Base-by-base conservation (phyloP, 1,140 invertebrate species). In the Drosophila gunungcola region DNA sequence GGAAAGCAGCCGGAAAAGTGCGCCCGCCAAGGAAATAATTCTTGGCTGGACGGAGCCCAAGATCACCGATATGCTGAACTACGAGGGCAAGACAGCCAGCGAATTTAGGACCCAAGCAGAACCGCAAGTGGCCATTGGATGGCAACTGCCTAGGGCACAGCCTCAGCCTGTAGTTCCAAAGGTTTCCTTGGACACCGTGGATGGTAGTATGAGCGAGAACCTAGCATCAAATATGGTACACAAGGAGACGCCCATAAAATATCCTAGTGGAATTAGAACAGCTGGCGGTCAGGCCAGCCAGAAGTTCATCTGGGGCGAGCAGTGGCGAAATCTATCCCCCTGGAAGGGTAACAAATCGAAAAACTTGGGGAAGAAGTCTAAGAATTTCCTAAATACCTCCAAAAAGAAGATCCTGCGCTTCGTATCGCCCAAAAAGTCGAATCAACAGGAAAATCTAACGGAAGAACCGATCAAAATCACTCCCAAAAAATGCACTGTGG, bases 391-490 rank as follows among this genome's bases (percentile, higher is more conserved):
- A 0, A 86, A 84, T 12, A 76, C 73, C 42, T 92, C 91, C 0
- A 91, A 90, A 48, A 92, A 89, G 21, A 92, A 91, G 69, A 91
- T 92, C 29, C 48, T 92, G 7, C 74, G 91, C 4, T 84, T 92
- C 45, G 91, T 92, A 5, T 90, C 90, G 5, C 90, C 91, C 1
- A 92, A 92, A 60, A 91, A 91, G 45, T 52, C 51, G 0, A 89
- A 89, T 64, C 73, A 78, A 16, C 36, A 43, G 39, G 12, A 48
- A 21, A 42, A 13, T 32, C 34, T 34, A 4, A 42, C 16, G 3
- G 29, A 55, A 41, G 41, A 48, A 6, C 52, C 39, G 0, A 25
- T 10, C 0, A 45, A 41, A 12, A 41, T 51, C n/a, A 36, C 73
- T 0, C 67, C 79, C 0, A 56, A 48, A 6, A 43, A 80, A 0